Base-by-base conservation (phyloP, 2,888 invertebrate genomes). In the Yponomeuta cagnagella region DNA sequence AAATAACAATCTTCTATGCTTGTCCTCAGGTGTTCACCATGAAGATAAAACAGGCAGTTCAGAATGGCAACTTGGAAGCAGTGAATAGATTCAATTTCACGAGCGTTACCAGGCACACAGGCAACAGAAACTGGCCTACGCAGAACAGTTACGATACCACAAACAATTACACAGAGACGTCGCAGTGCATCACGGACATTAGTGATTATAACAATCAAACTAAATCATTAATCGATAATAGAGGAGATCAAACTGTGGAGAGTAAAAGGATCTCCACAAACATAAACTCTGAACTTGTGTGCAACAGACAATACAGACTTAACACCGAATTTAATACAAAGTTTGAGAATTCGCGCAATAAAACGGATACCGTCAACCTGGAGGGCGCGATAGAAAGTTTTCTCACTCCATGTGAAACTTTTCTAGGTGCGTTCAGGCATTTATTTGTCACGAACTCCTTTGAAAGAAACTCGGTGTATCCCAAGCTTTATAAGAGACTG, bases 291-390 rank as follows among this genome's bases (percentile, higher is more conserved):
- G 83, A 82, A 71, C 76, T 81, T 65, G 85, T 90, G 75, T 91
- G 85, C 77, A 90, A 91, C 76, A 82, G 76, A 73, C 89, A 88
- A 73, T 91, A 88, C 75, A 80, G 83, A 75, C 81, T 90, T 74
- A 87, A 86, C 76, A 79, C 78, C 71, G 79, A 80, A 72, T 84
- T 82, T 71, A 81, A 80, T 75, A 75, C 77, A 72, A 79, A 79
- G 73, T 77, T 77, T 72, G 73, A 74, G 48, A 79, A 76, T 70
- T 74, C 74, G 70, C 74, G 74, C 73, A 80, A 77, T 75, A 78
- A 76, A 68, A 75, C 73, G 69, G 76, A 79, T 75, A 70, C 76
- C 69, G 74, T 74, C 78, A 86, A 80, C 76, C 83, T 75, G 72
- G 86, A 83, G 79, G 78, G 73, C 72, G 72, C 72, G 70, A 79